Base-by-base conservation (phyloP, 2,113 vertebrate genomes). In the Anhinga anhinga region DNA sequence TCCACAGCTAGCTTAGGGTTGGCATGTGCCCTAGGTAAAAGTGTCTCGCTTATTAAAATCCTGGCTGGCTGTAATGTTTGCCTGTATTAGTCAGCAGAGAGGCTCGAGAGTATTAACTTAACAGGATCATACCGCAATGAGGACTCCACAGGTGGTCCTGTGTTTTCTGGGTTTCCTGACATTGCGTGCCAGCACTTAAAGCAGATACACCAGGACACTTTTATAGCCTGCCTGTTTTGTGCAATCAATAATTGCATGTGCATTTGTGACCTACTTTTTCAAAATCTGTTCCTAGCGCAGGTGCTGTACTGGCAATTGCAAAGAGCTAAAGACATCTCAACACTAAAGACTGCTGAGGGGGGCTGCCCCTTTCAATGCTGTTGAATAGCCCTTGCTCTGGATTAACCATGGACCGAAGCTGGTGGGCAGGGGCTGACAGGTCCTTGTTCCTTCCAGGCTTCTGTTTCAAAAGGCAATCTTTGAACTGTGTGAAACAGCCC, bases 41-140 rank as follows among this genome's bases (percentile, higher is more conserved):
- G 65, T 15, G 73, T 90, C 91, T 87, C 0, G 10, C 49, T 86
- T 95, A 87, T 95, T 95, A 94, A 95, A 91, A 53, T 74, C 90
- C 62, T 93, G 95, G 78, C 93, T 91, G 71, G 71, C 84, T 93
- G 32, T 44, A 94, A 67, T 81, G 84, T 90, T 96, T 96, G 94
- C 84, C 95, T 95, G 74, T 66, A 55, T 88, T 96, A 95, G 91
- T 96, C 93, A 97, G 93, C 84, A 83, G 89, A 97, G 94, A 96
- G 87, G 82, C 94, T 93, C 9, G 1, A 73, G 84, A 91, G 72
- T 82, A 96, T 94, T 95, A 92, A 92, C 85, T 94, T 94, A 84
- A 94, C 91, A 70, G 93, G 89, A 93, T 95, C 95, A 67, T 85
- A 66, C 62, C 3, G 15, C 84, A 88, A 0, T 15, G 84, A 82